phyloP scores from a whole-genome alignment of 2,113 vertebrate genomes.

The Ranitomeya variabilis region DNA sequence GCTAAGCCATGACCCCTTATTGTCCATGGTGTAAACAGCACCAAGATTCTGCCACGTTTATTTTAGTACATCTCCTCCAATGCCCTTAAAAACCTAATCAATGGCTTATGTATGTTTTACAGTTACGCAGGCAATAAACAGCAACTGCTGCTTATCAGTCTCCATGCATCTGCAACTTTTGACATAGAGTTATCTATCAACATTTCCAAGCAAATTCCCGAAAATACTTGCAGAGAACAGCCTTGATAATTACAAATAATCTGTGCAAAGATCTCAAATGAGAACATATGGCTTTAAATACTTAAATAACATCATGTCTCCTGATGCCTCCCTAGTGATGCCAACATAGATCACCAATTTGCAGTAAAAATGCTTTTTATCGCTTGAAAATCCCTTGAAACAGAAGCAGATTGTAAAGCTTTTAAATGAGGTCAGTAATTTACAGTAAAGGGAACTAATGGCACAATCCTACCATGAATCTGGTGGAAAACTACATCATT shows the following conservation, averaged over 20 bases:
- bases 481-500: not conserved
- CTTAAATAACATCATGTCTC: slow-evolving; percentile 1
- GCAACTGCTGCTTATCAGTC: not conserved
- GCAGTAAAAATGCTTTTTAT: slow-evolving; percentile 27
- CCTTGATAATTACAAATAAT: not conserved
- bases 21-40: too few relatives aligned
- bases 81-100: too few relatives aligned
- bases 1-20: too few relatives aligned
- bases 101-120: too few relatives aligned
- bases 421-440: slow-evolving; percentile 27
- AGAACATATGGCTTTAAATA: slow-evolving; percentile 18
- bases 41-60: too few relatives aligned
- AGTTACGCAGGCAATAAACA: not conserved
- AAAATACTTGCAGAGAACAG: not conserved
- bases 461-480: slow-evolving; percentile 1
- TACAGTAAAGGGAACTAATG: slow-evolving; percentile 16
- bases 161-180: not conserved
- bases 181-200: not conserved
- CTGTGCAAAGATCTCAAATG: not conserved
- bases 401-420: slow-evolving; percentile 2
- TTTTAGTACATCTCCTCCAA: too few relatives aligned
- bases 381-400: not conserved
- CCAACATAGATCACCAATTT: not conserved
- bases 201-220: not conserved
- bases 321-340: slow-evolving; percentile 17